Conservation (phyloP, 2,113 vertebrate species). For the Entomyzon cyanotis region DNA sequence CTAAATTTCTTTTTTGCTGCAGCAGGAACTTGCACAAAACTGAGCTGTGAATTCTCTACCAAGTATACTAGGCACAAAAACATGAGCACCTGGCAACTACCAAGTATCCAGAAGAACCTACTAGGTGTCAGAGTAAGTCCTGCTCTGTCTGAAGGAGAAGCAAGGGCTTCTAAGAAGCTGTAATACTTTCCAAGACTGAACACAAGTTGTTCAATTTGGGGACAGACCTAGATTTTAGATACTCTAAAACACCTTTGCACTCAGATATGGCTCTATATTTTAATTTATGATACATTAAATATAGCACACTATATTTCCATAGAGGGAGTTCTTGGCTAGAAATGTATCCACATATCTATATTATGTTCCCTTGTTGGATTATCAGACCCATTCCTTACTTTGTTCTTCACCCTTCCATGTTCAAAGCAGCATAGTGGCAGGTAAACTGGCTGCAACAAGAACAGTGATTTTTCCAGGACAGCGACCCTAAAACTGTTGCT, state of each 20-base stretch:
- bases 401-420: background rate
- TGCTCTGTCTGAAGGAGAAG: background rate
- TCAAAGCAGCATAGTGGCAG: background rate
- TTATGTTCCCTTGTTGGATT: background rate
- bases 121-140: background rate
- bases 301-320: background rate
- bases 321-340: background rate
- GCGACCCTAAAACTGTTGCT: background rate
- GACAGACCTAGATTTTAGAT: background rate
- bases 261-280: background rate
- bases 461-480: background rate
- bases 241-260: background rate
- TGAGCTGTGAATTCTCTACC: background rate
- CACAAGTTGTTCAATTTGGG: background rate
- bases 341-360: background rate
- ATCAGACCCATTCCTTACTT: background rate
- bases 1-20: background rate
- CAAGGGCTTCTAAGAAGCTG: background rate
- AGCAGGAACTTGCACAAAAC: background rate
- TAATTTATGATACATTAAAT: background rate
- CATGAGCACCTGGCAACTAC: background rate
- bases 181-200: background rate
- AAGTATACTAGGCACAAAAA: background rate
- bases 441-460: background rate
- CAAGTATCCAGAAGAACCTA: background rate